Conservation (phyloP, 2,888 invertebrate species). For the Drosophila gaucha region DNA sequence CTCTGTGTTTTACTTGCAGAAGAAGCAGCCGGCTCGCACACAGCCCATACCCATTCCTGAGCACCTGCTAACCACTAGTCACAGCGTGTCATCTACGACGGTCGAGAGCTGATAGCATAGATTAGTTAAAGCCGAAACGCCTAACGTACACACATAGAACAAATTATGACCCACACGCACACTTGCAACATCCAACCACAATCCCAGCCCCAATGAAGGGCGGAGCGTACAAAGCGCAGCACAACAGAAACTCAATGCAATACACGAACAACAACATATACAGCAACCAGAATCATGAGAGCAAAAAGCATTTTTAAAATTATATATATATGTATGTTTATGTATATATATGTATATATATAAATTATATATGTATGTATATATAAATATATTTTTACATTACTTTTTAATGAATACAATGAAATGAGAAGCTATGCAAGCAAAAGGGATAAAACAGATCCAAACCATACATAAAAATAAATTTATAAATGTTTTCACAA, state of each 20-base stretch:
- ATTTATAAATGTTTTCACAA: conserved; percentile 43
- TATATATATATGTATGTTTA: not conserved
- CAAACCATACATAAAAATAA: conserved; percentile 22
- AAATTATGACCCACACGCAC: conserved; percentile 49
- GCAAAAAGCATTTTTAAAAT: conserved; percentile 38
- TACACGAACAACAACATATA: conserved; percentile 36
- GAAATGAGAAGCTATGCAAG: conserved; percentile 22
- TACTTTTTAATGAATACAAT: conserved; percentile 49
- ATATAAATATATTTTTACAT: conserved; percentile 53
- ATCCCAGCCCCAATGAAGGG: conserved; percentile 22
- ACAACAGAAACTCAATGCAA: conserved; percentile 52
- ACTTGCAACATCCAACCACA: conserved; percentile 30
- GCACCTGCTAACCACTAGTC: conserved; percentile 88
- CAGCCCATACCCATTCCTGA: conserved; percentile 92
- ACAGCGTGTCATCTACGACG: conserved; percentile 85
- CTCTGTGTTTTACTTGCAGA: conserved; percentile 86
- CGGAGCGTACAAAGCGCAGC: conserved; percentile 23
- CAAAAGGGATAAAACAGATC: conserved; percentile 6
- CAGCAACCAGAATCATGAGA: conserved; percentile 3
- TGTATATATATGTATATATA: not conserved
- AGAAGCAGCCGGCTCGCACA: conserved; percentile 91
- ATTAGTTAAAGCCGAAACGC: conserved; percentile 52
- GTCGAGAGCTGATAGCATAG: conserved; percentile 86
- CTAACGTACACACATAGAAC: conserved; percentile 63
- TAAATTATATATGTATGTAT: no score